Evolutionary conservation across 2,888 invertebrate genomes (phyloP).

Genomic region (Merodon equestris): DNA sequence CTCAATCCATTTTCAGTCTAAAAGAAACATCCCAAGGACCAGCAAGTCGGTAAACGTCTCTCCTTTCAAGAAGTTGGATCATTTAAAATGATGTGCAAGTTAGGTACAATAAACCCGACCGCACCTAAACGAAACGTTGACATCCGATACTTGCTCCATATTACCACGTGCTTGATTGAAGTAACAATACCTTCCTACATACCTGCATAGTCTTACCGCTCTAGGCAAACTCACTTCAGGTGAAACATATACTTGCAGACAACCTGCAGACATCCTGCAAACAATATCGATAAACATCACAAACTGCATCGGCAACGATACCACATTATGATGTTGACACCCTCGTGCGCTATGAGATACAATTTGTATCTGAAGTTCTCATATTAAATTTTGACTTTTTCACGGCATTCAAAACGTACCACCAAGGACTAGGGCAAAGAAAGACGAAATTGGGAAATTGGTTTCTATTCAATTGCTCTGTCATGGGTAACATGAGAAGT

Average conservation of each 20-base stretch:
- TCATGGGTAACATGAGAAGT: conserved; percentile 24
- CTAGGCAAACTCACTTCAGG: conserved; percentile 8
- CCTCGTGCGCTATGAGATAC: background rate
- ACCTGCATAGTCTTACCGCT: background rate
- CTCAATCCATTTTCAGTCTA: conserved; percentile 10
- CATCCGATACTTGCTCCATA: background rate
- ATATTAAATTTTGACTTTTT: conserved; percentile 40
- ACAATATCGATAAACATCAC: conserved; percentile 44
- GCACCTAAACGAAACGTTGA: conserved; percentile 35
- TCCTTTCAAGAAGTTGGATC: conserved; percentile 40
- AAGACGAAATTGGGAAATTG: conserved; percentile 50
- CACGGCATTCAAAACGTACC: conserved; percentile 2
- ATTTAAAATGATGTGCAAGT: conserved; percentile 61
- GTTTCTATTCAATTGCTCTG: conserved; percentile 55
- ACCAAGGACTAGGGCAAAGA: conserved; percentile 23
- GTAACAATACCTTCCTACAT: conserved; percentile 8
- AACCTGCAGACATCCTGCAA: conserved; percentile 52
- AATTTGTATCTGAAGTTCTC: conserved; percentile 34
- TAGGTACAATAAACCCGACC: conserved; percentile 46
- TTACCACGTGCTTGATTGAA: background rate
- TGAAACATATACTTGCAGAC: conserved; percentile 17
- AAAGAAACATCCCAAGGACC: conserved; percentile 38
- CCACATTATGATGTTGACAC: conserved; percentile 42
- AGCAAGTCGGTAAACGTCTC: conserved; percentile 1
- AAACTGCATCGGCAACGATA: conserved; percentile 3